phyloP scores from a whole-genome alignment of 2,113 vertebrate genomes.

The Lophochroa leadbeateri region DNA sequence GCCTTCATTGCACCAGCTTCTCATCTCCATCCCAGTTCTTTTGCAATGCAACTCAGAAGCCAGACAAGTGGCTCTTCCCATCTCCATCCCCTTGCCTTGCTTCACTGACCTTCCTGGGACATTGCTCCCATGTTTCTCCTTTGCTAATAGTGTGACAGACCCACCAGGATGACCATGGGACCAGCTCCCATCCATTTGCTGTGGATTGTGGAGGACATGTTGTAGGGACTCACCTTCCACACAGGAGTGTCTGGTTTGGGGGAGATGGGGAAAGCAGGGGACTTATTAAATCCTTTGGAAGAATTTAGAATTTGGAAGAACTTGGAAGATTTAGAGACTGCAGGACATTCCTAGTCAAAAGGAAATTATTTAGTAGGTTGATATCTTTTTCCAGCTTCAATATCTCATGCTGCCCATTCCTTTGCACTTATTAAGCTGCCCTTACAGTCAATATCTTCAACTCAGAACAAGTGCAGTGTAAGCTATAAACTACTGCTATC shows the following conservation, averaged over 20 bases:
- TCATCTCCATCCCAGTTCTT: background rate
- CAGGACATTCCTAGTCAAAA: background rate
- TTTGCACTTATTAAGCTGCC: background rate
- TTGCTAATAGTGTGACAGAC: background rate
- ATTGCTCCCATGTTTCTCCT: background rate
- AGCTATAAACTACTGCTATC: background rate
- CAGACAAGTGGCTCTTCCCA: background rate
- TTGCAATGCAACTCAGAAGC: background rate
- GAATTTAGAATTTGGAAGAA: background rate
- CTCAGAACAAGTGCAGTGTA: background rate
- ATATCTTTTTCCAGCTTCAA: background rate
- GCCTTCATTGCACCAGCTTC: background rate
- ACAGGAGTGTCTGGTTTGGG: background rate
- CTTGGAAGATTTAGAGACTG: background rate
- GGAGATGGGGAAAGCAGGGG: background rate
- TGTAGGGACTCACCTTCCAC: background rate
- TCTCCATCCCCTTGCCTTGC: background rate
- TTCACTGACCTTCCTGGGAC: background rate
- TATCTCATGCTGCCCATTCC: background rate
- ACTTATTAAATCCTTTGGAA: background rate
- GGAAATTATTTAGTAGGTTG: background rate
- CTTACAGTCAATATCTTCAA: background rate
- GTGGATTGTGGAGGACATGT: accelerated
- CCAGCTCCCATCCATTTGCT: background rate
- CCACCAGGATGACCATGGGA: background rate